phyloP scores from a whole-genome alignment of 1,140 invertebrate genomes.

The Drosophila neocordata region DNA sequence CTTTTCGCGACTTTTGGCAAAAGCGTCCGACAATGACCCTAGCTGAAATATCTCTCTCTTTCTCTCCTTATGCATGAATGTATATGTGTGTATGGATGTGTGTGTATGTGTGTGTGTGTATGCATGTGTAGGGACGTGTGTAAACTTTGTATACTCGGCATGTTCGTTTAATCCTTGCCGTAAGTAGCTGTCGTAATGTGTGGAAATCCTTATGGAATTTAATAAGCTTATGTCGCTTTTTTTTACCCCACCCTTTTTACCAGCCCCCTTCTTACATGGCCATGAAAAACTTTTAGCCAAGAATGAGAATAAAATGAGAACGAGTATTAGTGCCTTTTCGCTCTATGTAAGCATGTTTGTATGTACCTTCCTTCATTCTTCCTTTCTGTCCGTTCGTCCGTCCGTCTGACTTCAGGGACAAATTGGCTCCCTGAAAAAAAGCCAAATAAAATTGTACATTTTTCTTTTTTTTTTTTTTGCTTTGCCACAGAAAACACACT shows the following conservation, averaged over 20 bases:
- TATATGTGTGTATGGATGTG: background rate
- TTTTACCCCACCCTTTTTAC: background rate
- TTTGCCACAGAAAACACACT: background rate
- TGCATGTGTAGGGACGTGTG: constrained; percentile 17
- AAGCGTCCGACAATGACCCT: background rate
- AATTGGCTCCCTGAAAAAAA: constrained; percentile 3
- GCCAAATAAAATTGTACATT: background rate
- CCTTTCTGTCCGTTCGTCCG: background rate
- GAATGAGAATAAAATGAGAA: constrained; percentile 41
- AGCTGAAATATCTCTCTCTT: background rate
- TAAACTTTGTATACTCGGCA: constrained; percentile 68
- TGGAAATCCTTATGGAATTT: constrained; percentile 73
- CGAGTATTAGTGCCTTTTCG: constrained; percentile 22
- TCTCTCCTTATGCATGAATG: too few species aligned
- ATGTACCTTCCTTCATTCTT: background rate
- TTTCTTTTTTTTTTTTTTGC: background rate
- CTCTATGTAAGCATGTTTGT: too few species aligned
- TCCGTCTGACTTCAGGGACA: constrained; percentile 16
- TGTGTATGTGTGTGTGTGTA: constrained; percentile 11
- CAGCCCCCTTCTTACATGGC: background rate
- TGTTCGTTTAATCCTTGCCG: constrained; percentile 72
- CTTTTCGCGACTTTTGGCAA: background rate
- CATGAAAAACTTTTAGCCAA: constrained; percentile 17
- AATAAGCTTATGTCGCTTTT: constrained; percentile 65
- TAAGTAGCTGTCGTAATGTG: constrained; percentile 70